Percentiles rank a stretch among this genome's conserved stretches.
Evolutionary conservation across 2,113 vertebrate species (phyloP).

Genomic region (Romanogobio albipinnatus): DNA sequence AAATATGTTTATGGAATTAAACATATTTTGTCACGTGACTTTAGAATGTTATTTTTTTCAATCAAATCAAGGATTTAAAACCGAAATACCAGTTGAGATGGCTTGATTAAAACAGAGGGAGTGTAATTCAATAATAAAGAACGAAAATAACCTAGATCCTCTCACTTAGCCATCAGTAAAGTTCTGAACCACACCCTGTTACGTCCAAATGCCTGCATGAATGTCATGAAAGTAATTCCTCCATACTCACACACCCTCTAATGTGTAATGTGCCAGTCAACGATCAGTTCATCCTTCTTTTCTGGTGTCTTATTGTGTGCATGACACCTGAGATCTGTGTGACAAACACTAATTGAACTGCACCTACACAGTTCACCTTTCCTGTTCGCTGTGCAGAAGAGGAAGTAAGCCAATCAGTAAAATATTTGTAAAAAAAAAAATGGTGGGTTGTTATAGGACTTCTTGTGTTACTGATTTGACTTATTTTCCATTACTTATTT

Average conservation of each 20-base stretch:
- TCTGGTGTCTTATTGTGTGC: slow-evolving; percentile 55
- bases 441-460: background rate
- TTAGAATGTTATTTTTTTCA: background rate
- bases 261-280: slow-evolving; percentile 38
- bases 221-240: slow-evolving; percentile 43
- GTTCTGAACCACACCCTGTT: slow-evolving; percentile 50
- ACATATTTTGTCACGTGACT: background rate
- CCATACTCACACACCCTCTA: slow-evolving; percentile 39
- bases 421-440: background rate
- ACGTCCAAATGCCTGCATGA: slow-evolving; percentile 50
- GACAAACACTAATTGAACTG: slow-evolving; percentile 51
- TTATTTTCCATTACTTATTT: background rate
- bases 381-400: slow-evolving; percentile 18
- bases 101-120: background rate
- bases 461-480: background rate
- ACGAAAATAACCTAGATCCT: background rate
- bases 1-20: background rate
- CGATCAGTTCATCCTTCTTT: slow-evolving; percentile 52
- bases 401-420: slow-evolving; percentile 34
- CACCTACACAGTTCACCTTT: background rate
- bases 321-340: slow-evolving; percentile 61
- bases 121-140: background rate
- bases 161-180: background rate
- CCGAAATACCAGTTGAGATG: background rate
- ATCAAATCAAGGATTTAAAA: background rate